These are phyloP conservation scores for Pangasius krempfi DNA, from an alignment of 2,797 vertebrate species.

Conservation along the genomic window DNA sequence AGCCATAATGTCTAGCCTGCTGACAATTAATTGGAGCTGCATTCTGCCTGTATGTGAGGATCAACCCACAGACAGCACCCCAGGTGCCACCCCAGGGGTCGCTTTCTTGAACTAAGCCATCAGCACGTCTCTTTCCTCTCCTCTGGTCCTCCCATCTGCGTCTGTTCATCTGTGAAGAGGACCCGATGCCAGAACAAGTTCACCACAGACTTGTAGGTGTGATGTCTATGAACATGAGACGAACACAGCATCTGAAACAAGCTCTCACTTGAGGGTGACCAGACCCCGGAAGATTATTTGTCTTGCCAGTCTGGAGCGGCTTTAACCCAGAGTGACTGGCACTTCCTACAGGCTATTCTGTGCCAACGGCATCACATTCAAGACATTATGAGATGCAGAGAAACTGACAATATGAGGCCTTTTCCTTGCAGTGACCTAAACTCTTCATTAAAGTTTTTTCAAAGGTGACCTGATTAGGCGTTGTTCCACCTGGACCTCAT, in stretches of 20 bases:
- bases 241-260: constrained; percentile 30
- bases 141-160: constrained; percentile 26
- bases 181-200: constrained; percentile 28
- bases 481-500: constrained; percentile 37
- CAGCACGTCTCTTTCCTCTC: constrained; percentile 18
- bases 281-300: constrained; percentile 10
- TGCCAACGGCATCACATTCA: not conserved
- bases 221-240: constrained; percentile 27
- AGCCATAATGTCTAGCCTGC: not conserved
- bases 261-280: constrained; percentile 24
- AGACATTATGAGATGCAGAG: not conserved
- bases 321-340: constrained; percentile 22
- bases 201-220: constrained; percentile 29
- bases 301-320: constrained; percentile 33
- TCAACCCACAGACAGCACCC: constrained; percentile 18
- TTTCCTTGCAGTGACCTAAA: constrained; percentile 15
- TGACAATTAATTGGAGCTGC: not conserved
- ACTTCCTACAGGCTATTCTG: no score
- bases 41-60: not conserved
- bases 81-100: constrained; percentile 29
- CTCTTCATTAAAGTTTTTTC: constrained; percentile 5
- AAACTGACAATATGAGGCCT: not conserved
- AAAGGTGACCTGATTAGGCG: constrained; percentile 16
- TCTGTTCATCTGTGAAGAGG: constrained; percentile 25
- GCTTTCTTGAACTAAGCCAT: constrained; percentile 18